A percentile compares a stretch with the other conserved stretches of the same genome.
phyloP scores from a whole-genome alignment of 37 sponge, comb jelly and placozoan species.

The Crambe crambe region DNA sequence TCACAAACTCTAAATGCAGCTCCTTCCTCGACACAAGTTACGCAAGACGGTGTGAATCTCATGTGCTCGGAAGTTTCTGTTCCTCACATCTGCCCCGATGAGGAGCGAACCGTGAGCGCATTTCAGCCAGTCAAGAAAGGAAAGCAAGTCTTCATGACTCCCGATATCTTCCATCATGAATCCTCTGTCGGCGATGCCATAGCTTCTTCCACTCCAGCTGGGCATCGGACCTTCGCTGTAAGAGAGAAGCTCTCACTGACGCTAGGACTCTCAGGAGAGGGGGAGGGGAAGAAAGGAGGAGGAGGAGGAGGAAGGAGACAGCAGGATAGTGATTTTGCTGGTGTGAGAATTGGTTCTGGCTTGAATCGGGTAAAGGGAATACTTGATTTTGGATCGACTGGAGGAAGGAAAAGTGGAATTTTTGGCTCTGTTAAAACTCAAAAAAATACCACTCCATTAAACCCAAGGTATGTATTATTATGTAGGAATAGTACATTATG shows the following conservation, averaged over 20 bases:
- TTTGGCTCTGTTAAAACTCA: too few relatives aligned
- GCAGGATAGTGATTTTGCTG: too few relatives aligned
- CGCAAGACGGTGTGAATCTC: neutral
- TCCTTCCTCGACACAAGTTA: too few relatives aligned
- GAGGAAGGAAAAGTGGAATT: too few relatives aligned
- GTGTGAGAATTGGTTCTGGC: neutral
- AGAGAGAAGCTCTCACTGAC: neutral
- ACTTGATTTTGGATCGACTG: slow-evolving; percentile 31
- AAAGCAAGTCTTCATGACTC: neutral
- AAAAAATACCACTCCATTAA: slow-evolving; percentile 7
- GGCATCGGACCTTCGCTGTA: neutral
- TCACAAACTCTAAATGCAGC: neutral
- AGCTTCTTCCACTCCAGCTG: slow-evolving; percentile 83
- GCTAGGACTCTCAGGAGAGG: neutral
- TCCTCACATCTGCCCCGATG: neutral
- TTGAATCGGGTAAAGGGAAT: slow-evolving; percentile 5
- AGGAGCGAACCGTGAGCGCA: neutral
- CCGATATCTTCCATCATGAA: slow-evolving; percentile 18
- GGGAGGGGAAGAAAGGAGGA: too few relatives aligned
- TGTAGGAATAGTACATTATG: neutral
- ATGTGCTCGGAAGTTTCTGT: neutral
- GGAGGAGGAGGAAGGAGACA: too few relatives aligned
- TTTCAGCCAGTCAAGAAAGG: neutral
- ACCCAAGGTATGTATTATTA: slow-evolving; percentile 17
- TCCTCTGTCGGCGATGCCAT: slow-evolving; percentile 63